These are phyloP conservation scores for Poeciliopsis prolifica DNA, from an alignment of 2,113 vertebrate genomes.

Conservation along the genomic window DNA sequence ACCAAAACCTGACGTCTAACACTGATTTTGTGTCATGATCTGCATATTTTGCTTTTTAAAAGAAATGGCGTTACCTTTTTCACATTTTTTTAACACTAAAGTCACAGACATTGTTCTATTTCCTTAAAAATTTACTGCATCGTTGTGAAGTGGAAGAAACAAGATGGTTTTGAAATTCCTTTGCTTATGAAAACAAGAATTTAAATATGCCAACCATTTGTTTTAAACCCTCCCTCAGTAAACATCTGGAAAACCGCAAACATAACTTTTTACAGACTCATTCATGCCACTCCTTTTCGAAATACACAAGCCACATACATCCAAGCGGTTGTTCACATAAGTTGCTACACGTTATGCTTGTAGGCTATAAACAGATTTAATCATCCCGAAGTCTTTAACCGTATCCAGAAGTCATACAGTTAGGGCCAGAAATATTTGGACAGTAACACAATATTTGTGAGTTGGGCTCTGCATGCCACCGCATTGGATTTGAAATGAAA, in stretches of 20 bases:
- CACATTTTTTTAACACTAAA: background rate
- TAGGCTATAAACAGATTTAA: background rate
- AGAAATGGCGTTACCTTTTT: background rate
- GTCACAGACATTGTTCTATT: background rate
- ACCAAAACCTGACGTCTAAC: background rate
- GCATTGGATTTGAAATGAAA: no score
- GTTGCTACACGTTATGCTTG: background rate
- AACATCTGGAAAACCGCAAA: background rate
- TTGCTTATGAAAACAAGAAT: background rate
- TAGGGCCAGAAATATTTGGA: no score
- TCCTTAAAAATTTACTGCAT: background rate
- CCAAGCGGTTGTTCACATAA: no score
- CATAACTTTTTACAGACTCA: background rate
- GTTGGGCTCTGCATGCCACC: no score
- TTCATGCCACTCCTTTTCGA: background rate
- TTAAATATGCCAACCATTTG: background rate
- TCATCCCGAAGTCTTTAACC: background rate
- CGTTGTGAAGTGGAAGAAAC: background rate
- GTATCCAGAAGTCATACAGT: background rate
- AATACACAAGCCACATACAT: background rate
- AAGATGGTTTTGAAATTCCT: background rate
- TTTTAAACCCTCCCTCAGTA: background rate
- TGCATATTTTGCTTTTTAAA: background rate
- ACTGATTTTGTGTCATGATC: background rate
- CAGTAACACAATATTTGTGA: no score